Evolutionary conservation across 2,113 vertebrate genomes (phyloP).

Genomic region (human (Homo sapiens)): DNA sequence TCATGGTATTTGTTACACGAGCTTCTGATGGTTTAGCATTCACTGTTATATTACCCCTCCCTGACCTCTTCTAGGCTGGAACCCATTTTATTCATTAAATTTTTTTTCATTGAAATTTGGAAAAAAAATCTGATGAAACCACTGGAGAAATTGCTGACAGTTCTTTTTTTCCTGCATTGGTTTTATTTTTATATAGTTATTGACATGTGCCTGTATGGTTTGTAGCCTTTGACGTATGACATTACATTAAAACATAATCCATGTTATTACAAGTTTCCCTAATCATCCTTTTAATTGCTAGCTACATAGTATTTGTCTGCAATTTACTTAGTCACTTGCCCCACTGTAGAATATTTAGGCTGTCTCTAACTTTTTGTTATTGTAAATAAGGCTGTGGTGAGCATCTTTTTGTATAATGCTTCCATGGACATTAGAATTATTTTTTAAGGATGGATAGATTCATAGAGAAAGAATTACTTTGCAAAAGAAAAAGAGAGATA

Average conservation of each 20-base stretch:
- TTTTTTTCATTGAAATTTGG: neutral
- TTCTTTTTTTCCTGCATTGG: neutral
- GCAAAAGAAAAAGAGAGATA: neutral
- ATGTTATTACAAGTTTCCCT: neutral
- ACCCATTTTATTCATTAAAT: neutral
- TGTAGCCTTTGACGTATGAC: neutral
- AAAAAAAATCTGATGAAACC: neutral
- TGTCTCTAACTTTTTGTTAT: neutral
- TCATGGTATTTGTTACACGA: neutral
- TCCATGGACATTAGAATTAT: neutral
- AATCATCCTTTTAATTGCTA: neutral
- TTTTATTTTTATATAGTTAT: neutral
- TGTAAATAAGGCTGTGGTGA: slow-evolving; percentile 16
- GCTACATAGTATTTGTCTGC: neutral
- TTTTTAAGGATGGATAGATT: neutral
- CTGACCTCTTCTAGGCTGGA: neutral
- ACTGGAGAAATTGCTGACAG: neutral
- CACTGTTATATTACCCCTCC: neutral
- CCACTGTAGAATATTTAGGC: neutral
- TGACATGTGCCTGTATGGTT: neutral
- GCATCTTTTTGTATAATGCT: neutral
- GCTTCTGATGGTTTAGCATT: neutral
- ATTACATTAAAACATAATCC: neutral
- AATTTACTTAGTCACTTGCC: neutral
- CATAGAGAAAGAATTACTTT: neutral